Evolutionary conservation across 2,113 vertebrate genomes (phyloP).

Genomic region (Eublepharis macularius): DNA sequence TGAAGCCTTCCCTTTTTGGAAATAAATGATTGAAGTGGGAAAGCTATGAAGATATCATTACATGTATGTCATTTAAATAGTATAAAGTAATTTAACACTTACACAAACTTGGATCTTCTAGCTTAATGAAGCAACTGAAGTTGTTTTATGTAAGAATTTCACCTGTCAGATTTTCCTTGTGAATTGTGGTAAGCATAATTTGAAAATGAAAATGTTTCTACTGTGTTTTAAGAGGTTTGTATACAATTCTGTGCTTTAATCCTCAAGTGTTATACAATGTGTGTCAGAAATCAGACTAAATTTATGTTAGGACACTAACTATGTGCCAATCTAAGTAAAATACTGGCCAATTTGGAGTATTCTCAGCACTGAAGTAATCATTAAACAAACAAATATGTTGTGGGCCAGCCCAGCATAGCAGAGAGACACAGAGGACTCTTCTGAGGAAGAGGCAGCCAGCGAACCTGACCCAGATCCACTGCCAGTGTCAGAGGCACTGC

Average conservation of each 20-base stretch:
- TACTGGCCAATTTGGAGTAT: neutral
- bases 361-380: neutral
- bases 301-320: neutral
- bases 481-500: no score
- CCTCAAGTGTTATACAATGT: neutral
- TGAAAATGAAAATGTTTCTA: constrained; percentile 6
- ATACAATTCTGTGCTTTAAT: constrained; percentile 20
- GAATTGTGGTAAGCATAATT: constrained; percentile 6
- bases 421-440: no score
- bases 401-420: no score
- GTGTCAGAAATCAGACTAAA: constrained; percentile 6
- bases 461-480: no score
- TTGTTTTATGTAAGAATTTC: constrained; percentile 33
- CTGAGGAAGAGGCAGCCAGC: no score
- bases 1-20: constrained; percentile 20
- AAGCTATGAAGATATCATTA: constrained; percentile 17
- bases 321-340: neutral
- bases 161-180: neutral
- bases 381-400: neutral
- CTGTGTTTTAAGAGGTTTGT: neutral
- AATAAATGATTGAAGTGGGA: constrained; percentile 18
- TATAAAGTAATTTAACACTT: constrained; percentile 22
- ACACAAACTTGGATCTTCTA: neutral
- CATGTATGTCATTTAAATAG: constrained; percentile 21
- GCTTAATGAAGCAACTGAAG: neutral